These are phyloP conservation scores for Sebastolobus altivelis DNA, from an alignment of 2,797 vertebrate genomes.

Conservation along the genomic window DNA sequence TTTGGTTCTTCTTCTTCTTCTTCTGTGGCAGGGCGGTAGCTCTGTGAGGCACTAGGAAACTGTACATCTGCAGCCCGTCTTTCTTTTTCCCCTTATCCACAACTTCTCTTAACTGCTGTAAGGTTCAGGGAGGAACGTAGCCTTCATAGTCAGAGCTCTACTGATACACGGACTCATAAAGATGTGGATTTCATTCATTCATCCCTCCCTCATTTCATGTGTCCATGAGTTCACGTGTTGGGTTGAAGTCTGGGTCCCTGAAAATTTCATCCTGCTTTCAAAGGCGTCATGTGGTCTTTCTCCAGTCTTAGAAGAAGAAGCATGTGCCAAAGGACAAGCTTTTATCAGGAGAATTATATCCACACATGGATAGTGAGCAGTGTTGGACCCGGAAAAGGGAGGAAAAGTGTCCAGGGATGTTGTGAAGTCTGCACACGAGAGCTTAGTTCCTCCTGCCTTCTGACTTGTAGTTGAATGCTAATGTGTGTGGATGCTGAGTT, in stretches of 20 bases:
- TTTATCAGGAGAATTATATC: constrained; percentile 14
- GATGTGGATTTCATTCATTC: constrained; percentile 93
- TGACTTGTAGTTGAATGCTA: constrained; percentile 75
- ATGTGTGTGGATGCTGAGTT: constrained; percentile 76
- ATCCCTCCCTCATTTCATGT: constrained; percentile 84
- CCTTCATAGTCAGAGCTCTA: constrained; percentile 48
- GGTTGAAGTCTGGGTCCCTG: constrained; percentile 71
- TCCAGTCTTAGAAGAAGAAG: constrained; percentile 64
- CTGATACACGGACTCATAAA: constrained; percentile 59
- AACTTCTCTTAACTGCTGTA: constrained; percentile 57
- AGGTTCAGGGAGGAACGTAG: constrained; percentile 67
- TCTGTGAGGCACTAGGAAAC: constrained; percentile 61
- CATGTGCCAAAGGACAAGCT: constrained; percentile 52
- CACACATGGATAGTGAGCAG: constrained; percentile 38
- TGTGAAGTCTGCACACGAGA: constrained; percentile 64
- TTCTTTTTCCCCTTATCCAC: constrained; percentile 55
- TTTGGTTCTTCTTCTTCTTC: constrained; percentile 63
- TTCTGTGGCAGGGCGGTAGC: constrained; percentile 69
- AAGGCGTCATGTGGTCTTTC: constrained; percentile 52
- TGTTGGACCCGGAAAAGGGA: constrained; percentile 50
- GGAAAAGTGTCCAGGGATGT: constrained; percentile 48
- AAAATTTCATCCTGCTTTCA: constrained; percentile 71
- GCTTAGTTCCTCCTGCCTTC: constrained; percentile 68
- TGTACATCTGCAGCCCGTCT: constrained; percentile 60
- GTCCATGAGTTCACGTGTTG: constrained; percentile 72